Evolutionary conservation across 2,888 invertebrate genomes (phyloP).

Genomic region (Troides helena): DNA sequence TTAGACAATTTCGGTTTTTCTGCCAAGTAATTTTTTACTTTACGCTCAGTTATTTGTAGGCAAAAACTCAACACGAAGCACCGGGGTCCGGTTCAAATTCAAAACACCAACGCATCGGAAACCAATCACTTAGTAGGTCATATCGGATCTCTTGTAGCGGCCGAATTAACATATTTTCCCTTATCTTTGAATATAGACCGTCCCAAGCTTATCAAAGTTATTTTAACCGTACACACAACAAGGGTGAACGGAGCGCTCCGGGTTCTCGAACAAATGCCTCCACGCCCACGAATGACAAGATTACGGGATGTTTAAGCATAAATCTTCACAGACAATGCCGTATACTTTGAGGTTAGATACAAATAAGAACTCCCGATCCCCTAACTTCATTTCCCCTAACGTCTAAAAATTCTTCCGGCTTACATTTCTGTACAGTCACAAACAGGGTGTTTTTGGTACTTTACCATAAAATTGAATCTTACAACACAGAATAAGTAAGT

Average conservation of each 20-base stretch:
- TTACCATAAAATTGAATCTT: neutral
- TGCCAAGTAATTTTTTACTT: slow-evolving; percentile 38
- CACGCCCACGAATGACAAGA: slow-evolving; percentile 72
- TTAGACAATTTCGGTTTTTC: neutral
- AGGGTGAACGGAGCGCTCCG: slow-evolving; percentile 50
- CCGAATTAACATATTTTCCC: slow-evolving; percentile 78
- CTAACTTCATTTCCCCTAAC: slow-evolving; percentile 36
- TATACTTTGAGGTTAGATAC: slow-evolving; percentile 67
- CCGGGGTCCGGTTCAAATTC: slow-evolving; percentile 61
- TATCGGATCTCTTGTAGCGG: slow-evolving; percentile 65
- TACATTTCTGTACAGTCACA: neutral
- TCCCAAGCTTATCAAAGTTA: slow-evolving; percentile 69
- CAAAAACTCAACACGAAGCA: slow-evolving; percentile 63
- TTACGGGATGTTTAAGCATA: slow-evolving; percentile 72
- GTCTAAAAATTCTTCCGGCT: slow-evolving; percentile 39
- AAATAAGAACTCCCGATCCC: slow-evolving; percentile 65
- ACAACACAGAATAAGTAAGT: neutral
- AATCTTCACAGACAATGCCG: slow-evolving; percentile 72
- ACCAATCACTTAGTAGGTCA: slow-evolving; percentile 80
- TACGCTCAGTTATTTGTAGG: slow-evolving; percentile 68
- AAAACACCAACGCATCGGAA: slow-evolving; percentile 64
- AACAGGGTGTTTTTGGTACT: neutral
- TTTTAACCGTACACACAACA: slow-evolving; percentile 66
- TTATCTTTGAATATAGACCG: slow-evolving; percentile 72
- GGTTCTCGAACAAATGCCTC: slow-evolving; percentile 68